These are phyloP conservation scores for Leptodactylus fuscus DNA, from an alignment of 2,113 vertebrate species.

Conservation along the genomic window DNA sequence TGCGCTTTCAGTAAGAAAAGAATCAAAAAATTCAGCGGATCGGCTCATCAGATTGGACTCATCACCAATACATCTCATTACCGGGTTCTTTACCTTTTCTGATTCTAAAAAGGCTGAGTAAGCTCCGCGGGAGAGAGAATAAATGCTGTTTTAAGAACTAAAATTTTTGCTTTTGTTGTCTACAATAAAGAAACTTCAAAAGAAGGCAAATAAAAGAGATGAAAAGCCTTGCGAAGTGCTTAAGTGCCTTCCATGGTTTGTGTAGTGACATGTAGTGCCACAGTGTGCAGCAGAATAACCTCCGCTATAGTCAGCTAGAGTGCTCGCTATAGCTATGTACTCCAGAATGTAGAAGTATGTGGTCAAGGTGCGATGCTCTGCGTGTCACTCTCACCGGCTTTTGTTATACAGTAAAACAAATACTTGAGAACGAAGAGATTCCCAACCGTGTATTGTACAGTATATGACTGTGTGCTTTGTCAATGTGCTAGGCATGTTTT, in stretches of 20 bases:
- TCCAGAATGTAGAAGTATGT: not conserved
- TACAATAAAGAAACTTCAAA: constrained; percentile 1
- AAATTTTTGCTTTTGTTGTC: constrained; percentile 2
- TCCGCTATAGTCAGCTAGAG: not conserved
- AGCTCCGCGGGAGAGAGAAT: not conserved
- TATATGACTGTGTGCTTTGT: too few relatives aligned
- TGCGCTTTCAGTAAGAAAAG: not conserved
- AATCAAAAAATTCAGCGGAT: not conserved
- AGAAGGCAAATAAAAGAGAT: constrained; percentile 1
- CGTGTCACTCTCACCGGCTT: not conserved
- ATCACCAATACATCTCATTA: constrained; percentile 26
- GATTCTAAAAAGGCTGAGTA: not conserved
- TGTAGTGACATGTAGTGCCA: not conserved
- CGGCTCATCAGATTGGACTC: constrained; percentile 30
- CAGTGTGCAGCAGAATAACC: not conserved
- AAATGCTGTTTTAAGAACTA: not conserved
- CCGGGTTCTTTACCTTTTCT: constrained; percentile 3
- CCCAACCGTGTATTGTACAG: too few relatives aligned
- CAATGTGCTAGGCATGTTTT: too few relatives aligned
- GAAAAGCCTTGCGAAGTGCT: not conserved
- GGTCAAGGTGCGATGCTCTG: not conserved
- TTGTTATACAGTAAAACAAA: not conserved
- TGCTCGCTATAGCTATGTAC: not conserved
- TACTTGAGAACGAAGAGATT: too few relatives aligned
- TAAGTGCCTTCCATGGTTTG: not conserved